These are phyloP conservation scores for Petrolisthes cinctipes DNA, from an alignment of 2,888 invertebrate genomes.

Conservation along the genomic window DNA sequence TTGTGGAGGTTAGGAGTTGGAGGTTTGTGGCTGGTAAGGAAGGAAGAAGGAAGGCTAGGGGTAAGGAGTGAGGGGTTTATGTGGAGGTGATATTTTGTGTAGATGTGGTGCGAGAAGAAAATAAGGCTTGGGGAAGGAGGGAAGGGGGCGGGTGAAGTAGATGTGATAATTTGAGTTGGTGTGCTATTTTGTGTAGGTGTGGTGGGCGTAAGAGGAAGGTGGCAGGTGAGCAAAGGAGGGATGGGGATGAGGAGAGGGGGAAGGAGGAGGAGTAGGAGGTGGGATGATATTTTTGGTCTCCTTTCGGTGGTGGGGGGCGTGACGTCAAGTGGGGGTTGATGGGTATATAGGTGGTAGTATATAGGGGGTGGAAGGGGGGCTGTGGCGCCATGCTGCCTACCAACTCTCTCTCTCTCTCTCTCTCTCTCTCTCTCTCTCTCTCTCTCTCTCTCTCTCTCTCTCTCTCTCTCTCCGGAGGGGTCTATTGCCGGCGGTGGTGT, in stretches of 20 bases:
- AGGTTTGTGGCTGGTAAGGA: background rate
- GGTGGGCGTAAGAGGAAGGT: background rate
- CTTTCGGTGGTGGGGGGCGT: background rate
- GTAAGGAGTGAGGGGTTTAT: background rate
- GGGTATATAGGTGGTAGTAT: too few relatives aligned
- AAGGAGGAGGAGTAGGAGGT: background rate
- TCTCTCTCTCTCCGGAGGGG: too few relatives aligned
- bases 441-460: background rate
- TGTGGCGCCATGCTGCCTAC: background rate
- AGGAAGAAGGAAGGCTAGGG: conserved; percentile 11
- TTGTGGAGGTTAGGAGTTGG: background rate
- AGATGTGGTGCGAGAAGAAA: background rate
- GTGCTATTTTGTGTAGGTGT: background rate
- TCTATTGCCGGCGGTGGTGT: too few relatives aligned
- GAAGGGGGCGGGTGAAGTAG: too few relatives aligned
- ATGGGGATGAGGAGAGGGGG: background rate
- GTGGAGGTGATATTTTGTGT: background rate
- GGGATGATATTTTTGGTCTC: conserved; percentile 15
- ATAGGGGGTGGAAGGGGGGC: background rate
- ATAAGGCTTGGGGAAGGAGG: background rate
- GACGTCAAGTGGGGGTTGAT: background rate
- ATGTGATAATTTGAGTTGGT: background rate
- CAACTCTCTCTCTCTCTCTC: background rate
- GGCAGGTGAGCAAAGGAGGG: background rate
- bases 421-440: conserved; percentile 13